Evolutionary conservation across 2,888 invertebrate genomes (phyloP).

Genomic region (Cryptosula pallasiana): DNA sequence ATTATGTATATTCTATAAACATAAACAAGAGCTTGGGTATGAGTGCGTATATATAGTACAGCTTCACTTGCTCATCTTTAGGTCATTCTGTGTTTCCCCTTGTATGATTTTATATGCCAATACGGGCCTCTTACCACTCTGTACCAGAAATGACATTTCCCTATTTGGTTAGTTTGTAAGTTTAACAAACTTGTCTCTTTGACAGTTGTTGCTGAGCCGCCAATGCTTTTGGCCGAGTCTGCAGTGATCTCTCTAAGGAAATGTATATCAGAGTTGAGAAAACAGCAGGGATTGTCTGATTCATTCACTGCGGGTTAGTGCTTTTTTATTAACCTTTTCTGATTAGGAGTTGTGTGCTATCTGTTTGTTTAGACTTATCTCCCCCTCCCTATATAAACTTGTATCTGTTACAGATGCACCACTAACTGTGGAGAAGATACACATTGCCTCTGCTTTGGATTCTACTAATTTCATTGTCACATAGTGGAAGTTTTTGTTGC

Average conservation of each 20-base stretch:
- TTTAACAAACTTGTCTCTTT: no score
- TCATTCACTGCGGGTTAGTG: slow-evolving; percentile 1
- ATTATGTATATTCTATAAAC: no score
- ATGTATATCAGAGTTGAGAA: not conserved
- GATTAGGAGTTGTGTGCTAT: not conserved
- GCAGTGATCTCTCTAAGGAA: not conserved
- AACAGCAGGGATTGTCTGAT: not conserved
- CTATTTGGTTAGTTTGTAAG: no score
- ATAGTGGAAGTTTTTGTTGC: no score
- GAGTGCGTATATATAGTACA: no score
- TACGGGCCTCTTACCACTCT: no score
- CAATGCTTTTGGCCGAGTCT: not conserved
- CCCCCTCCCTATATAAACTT: not conserved
- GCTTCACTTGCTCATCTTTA: no score
- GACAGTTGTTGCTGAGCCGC: slow-evolving; percentile 6
- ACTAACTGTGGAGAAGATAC: slow-evolving; percentile 7
- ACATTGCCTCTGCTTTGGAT: not conserved
- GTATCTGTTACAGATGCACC: slow-evolving; percentile 10
- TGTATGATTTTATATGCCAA: no score
- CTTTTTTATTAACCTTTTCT: not conserved
- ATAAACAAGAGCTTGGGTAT: no score
- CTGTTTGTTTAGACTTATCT: not conserved
- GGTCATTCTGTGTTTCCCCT: no score
- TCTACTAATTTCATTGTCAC: not conserved
- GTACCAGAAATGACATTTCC: no score